Evolutionary conservation across 2,888 invertebrate genomes (phyloP), one percentile per base, ranked within the genome.

Genomic region (Cheiracanthium punctorium): DNA sequence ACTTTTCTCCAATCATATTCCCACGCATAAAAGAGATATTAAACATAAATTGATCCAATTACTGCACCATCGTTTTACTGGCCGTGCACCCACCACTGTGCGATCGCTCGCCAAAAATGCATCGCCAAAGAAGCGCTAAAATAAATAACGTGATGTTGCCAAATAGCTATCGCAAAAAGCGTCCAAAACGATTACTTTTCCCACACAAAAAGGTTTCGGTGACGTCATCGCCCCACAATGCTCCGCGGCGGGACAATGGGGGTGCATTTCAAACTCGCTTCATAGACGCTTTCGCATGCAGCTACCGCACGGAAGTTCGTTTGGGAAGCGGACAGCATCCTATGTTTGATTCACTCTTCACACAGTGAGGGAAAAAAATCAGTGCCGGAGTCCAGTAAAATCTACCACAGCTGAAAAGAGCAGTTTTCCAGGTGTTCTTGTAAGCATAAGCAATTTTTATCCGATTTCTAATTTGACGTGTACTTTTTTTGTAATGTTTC

Each of bases 251-350:
- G 77, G 77, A 84, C 82, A 84, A 84, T 65, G 79, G 74, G 74
- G 79, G 79, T 74, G 73, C 67, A 85, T 85, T 85, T 85, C 79
- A 85, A 85, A 85, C 79, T 85, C 84, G n/a, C n/a, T n/a, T 58
- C 58, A 58, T 24, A 64, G 82, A 76, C 75, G 75, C 82, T 75
- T 67, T 64, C 37, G 76, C 12, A 75, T 71, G 64, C 29, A 41
- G 76, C 82, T 82, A 64, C 76, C 32, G 75, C 48, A 17, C 37
- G 29, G 33, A 24, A 24, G 58, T 75, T 41, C 70, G 20, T 12
- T 64, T 58, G 58, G 28, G 10, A 37, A 10, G 10, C n/a, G 58
- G 0, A 1, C 4, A 58, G 20, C 58, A 17, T 20, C 4, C 24
- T 5, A 24, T 58, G 43, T 48, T 14, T 48, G 2, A 17, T 17